Conservation (phyloP, 2,797 vertebrate species). For the Leptodactylus fallax region DNA sequence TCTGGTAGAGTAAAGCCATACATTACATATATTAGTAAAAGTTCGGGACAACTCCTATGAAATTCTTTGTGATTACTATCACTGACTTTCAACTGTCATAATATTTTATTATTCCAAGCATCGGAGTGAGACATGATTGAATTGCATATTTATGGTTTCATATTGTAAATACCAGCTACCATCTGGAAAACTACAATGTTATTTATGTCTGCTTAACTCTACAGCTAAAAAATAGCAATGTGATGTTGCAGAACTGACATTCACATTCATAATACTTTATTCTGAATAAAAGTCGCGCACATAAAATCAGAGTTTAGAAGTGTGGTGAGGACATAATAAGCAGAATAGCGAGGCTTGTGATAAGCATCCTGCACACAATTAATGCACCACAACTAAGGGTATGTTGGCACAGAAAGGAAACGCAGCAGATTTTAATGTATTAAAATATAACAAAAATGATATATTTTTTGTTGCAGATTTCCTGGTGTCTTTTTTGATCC, state of each 20-base stretch:
- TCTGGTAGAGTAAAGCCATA: neutral
- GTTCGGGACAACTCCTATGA: constrained; percentile 1
- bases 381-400: neutral
- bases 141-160: constrained; percentile 53
- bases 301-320: constrained; percentile 31
- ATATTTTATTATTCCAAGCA: constrained; percentile 41
- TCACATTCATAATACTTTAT: constrained; percentile 40
- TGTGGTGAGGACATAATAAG: neutral
- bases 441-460: too few species aligned
- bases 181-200: constrained; percentile 55
- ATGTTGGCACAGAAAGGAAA: too few species aligned
- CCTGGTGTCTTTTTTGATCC: too few species aligned
- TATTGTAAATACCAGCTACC: constrained; percentile 54
- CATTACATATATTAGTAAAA: neutral
- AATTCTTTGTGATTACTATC: constrained; percentile 25
- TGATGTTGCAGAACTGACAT: constrained; percentile 37
- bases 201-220: constrained; percentile 47
- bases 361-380: neutral
- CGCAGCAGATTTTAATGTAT: too few species aligned
- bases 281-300: constrained; percentile 27
- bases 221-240: constrained; percentile 38
- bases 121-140: constrained; percentile 51
- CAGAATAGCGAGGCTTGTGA: neutral
- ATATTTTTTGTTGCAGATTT: too few species aligned
- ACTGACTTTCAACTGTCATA: constrained; percentile 17